phyloP scores from a whole-genome alignment of 2,888 invertebrate genomes.

The Teinopalpus imperialis region DNA sequence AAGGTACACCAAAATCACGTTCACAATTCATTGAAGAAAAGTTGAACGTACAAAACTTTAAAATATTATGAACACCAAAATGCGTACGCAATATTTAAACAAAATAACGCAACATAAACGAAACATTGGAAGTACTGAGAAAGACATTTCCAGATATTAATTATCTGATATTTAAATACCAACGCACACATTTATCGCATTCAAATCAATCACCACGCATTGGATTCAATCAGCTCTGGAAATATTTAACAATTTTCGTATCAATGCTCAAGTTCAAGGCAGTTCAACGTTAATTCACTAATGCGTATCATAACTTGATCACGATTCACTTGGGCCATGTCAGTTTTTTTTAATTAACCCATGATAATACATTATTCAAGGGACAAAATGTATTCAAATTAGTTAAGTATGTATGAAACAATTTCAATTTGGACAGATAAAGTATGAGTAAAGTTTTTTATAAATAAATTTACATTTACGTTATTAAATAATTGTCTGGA shows the following conservation, averaged over 20 bases:
- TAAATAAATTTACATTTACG: no score
- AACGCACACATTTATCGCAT: constrained; percentile 1
- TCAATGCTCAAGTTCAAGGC: constrained; percentile 28
- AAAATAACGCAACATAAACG: no score
- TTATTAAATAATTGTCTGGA: no score
- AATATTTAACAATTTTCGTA: constrained; percentile 22
- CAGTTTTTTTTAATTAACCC: background rate
- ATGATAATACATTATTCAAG: background rate
- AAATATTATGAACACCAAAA: background rate
- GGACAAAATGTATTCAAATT: no score
- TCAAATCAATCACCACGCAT: constrained; percentile 6
- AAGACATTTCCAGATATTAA: background rate
- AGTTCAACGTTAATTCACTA: constrained; percentile 20
- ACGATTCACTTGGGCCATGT: constrained; percentile 10
- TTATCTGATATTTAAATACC: constrained; percentile 2
- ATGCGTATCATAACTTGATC: constrained; percentile 21
- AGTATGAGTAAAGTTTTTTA: no score
- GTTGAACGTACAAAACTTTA: background rate
- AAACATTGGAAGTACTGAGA: no score
- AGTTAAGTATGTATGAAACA: no score
- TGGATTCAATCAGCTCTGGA: constrained; percentile 15
- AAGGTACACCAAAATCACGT: no score
- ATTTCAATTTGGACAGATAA: no score
- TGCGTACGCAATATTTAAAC: no score
- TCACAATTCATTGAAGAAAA: background rate